Percentiles rank a stretch among this genome's conserved stretches.
Conservation (phyloP, 2,888 invertebrate species). For the Cephus runcator region DNA sequence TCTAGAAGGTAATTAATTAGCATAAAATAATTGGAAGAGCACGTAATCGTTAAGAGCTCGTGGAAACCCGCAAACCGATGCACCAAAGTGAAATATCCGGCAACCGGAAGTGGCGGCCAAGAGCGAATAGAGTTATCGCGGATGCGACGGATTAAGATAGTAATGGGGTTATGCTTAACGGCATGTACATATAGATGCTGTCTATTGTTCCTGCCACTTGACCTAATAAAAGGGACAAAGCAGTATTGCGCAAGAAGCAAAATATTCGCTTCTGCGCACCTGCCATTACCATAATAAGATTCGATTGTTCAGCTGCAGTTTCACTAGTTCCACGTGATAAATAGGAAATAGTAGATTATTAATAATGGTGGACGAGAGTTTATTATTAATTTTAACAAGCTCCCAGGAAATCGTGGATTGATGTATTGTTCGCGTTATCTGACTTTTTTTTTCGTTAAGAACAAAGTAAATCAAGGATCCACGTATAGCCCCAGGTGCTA, state of each 20-base stretch:
- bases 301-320: neutral
- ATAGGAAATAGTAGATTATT: neutral
- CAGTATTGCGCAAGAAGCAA: conserved; percentile 48
- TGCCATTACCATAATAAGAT: neutral
- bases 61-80: neutral
- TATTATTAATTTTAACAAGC: neutral
- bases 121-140: conserved; percentile 39
- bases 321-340: neutral
- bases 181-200: conserved; percentile 37
- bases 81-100: conserved; percentile 3
- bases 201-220: conserved; percentile 61
- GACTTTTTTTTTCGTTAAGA: neutral
- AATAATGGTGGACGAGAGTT: neutral
- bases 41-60: neutral
- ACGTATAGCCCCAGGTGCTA: neutral
- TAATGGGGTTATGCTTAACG: conserved; percentile 48
- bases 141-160: conserved; percentile 52
- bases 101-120: neutral
- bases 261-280: conserved; percentile 3
- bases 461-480: neutral
- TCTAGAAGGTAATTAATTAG: neutral
- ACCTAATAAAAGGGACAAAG: conserved; percentile 55
- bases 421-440: neutral
- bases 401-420: neutral
- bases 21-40: neutral